Evolutionary conservation across 2,797 vertebrate species (phyloP).

Genomic region (Pseudotriccus pelzelni): DNA sequence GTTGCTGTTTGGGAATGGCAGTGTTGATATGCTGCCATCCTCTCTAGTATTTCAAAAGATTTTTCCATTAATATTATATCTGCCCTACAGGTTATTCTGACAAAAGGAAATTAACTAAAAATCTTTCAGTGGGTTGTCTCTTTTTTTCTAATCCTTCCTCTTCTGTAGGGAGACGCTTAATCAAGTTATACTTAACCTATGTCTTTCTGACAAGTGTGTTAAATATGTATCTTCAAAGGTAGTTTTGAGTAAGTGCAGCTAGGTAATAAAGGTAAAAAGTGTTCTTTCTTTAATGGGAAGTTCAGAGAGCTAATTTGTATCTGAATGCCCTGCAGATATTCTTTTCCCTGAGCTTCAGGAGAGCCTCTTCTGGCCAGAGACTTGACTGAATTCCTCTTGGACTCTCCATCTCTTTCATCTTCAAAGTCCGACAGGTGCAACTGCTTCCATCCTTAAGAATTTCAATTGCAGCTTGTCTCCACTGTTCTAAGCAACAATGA

Average conservation of each 20-base stretch:
- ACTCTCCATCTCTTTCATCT: not conserved
- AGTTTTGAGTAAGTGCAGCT: not conserved
- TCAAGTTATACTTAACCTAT: not conserved
- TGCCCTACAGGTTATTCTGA: slow-evolving; percentile 34
- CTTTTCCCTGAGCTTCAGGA: not conserved
- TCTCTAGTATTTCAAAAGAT: slow-evolving; percentile 43
- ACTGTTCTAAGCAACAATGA: not conserved
- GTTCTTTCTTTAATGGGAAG: not conserved
- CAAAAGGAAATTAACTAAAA: not conserved
- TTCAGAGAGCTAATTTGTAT: not conserved
- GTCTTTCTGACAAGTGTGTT: not conserved
- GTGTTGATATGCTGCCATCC: slow-evolving; percentile 36
- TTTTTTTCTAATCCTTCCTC: not conserved
- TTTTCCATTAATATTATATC: slow-evolving; percentile 45
- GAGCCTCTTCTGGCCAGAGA: not conserved
- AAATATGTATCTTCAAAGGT: not conserved
- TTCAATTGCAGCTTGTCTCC: not conserved
- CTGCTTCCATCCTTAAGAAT: not conserved
- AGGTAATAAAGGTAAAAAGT: not conserved
- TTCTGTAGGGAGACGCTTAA: not conserved
- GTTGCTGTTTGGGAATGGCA: slow-evolving; percentile 15
- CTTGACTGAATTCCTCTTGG: not conserved
- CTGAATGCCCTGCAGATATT: not conserved
- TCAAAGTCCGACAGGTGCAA: not conserved
- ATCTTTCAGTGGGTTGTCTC: not conserved